Evolutionary conservation across 2,888 invertebrate species (phyloP), one percentile per base, ranked within the genome.

Genomic region (Hyposoter didymator): DNA sequence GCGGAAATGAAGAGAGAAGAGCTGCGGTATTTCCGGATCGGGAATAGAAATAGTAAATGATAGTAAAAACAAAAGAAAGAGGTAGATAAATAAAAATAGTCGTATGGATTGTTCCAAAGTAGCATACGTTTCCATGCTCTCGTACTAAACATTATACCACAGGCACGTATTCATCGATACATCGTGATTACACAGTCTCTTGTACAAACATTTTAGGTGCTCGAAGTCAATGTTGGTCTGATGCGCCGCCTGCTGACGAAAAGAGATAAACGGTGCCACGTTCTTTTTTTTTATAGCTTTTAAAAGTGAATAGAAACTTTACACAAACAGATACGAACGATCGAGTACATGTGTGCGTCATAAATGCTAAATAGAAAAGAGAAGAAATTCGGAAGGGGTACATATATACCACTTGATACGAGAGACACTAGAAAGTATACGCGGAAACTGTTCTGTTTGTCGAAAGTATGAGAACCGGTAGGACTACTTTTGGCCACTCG

Each of bases 401-500:
- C 52, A 22, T 55, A 22, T 55, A 22, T 55, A 28, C 14, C 5
- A 14, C 28, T 28, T 14, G 28, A 59, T 14, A 6, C 14, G 28
- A 59, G 28, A 59, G 59, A 28, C 28, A 14, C 22, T 12, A 28
- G 14, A 59, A 59, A 28, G 59, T 59, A n/a, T n/a, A 1, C 0
- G 28, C 1, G 28, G 14, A 59, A 59, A 59, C 59, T 52, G 8
- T 45, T 75, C 62, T 17, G 49, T 49, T 70, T 70, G 12, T 17
- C 14, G 17, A 17, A 22, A 49, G 35, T 32, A 73, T 22, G 49
- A 73, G 39, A 69, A 19, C 62, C 43, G 72, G 55, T 55, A 49
- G 78, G 69, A 73, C 76, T 78, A 81, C 78, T 70, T 78, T 78
- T 80, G 14, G 69, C 19, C 78, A 52, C 45, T 28, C 45, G 17